Percentiles rank a stretch among this genome's conserved stretches.
These are phyloP conservation scores for Hemitrygon akajei DNA, from an alignment of 2,797 vertebrate genomes.

Conservation along the genomic window DNA sequence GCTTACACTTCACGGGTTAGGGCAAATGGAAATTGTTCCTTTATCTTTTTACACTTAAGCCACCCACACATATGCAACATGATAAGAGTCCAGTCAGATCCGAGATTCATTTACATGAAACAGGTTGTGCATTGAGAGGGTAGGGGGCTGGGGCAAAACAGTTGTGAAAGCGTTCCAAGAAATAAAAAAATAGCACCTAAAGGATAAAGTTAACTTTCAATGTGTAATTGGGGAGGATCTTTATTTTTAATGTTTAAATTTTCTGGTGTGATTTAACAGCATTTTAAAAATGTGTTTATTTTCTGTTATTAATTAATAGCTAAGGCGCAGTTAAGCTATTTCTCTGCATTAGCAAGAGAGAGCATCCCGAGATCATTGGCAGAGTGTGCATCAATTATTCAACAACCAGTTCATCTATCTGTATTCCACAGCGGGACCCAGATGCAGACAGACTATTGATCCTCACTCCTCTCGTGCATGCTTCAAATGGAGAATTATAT, in stretches of 20 bases:
- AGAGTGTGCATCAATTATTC: constrained; percentile 14
- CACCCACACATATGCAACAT: not conserved
- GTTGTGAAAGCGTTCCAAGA: not conserved
- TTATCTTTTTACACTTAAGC: not conserved
- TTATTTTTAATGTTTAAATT: not conserved
- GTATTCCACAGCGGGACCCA: not conserved
- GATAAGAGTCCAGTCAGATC: not conserved
- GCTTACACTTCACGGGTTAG: not conserved
- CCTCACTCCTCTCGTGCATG: not conserved
- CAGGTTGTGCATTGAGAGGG: too few relatives aligned
- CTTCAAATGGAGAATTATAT: constrained; percentile 31
- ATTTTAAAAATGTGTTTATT: not conserved
- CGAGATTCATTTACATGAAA: not conserved
- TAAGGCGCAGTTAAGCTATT: not conserved
- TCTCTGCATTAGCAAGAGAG: not conserved
- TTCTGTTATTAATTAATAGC: constrained; percentile 1
- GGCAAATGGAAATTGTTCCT: not conserved
- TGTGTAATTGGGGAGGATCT: not conserved
- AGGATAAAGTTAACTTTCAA: not conserved
- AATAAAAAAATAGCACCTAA: not conserved
- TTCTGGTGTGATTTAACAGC: not conserved
- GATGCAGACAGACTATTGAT: constrained; percentile 35
- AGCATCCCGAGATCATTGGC: not conserved
- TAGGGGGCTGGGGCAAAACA: not conserved
- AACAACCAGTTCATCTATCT: not conserved